A percentile compares a stretch with the other conserved stretches of the same genome.
Evolutionary conservation across 2,888 invertebrate genomes (phyloP).

Genomic region (Spicauda simplicius): DNA sequence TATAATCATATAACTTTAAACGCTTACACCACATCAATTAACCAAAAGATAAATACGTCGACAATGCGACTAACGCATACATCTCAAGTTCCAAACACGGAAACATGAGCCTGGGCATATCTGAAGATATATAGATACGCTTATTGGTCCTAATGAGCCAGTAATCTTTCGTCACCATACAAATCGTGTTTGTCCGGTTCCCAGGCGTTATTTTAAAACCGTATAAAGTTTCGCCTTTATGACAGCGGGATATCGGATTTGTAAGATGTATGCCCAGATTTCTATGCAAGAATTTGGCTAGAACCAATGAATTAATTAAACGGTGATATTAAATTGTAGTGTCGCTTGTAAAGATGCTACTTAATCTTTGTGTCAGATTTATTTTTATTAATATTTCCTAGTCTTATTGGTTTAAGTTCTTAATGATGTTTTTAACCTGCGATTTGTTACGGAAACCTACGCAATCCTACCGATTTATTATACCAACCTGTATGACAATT

Average conservation of each 20-base stretch:
- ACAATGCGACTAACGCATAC: background rate
- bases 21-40: slow-evolving; percentile 4
- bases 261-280: slow-evolving; percentile 23
- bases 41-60: background rate
- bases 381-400: slow-evolving; percentile 8
- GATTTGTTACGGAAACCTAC: background rate
- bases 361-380: slow-evolving; percentile 14
- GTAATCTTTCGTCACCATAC: slow-evolving; percentile 16
- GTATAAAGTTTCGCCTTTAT: slow-evolving; percentile 21
- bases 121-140: slow-evolving; percentile 26
- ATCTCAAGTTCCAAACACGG: slow-evolving; percentile 29
- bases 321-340: slow-evolving; percentile 14
- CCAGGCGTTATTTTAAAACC: slow-evolving; percentile 16
- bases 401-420: background rate
- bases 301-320: slow-evolving; percentile 22
- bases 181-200: slow-evolving; percentile 28
- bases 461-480: background rate
- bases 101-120: slow-evolving; percentile 14
- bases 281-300: slow-evolving; percentile 28
- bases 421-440: background rate
- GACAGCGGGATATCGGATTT: slow-evolving; percentile 6
- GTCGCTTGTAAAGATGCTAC: slow-evolving; percentile 10
- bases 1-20: slow-evolving; percentile 5
- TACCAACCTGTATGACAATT: background rate
- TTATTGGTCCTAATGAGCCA: slow-evolving; percentile 23